Percentiles rank a stretch among this genome's conserved stretches.
Evolutionary conservation across 2,113 vertebrate genomes (phyloP).

Genomic region (Mesembrinibis cayennensis): DNA sequence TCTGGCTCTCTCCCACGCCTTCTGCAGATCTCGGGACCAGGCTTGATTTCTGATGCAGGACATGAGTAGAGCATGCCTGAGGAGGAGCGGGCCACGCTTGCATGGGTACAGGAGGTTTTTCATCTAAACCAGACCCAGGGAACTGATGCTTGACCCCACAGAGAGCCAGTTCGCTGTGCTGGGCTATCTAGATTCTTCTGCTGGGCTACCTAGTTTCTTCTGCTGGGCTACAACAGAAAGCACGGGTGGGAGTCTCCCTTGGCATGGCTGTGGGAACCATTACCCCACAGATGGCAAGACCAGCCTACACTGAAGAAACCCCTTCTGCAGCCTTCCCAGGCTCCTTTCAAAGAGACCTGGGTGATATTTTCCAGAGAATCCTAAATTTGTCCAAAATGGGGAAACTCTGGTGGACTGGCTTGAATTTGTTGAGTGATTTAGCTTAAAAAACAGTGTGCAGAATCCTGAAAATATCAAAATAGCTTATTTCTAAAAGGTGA

Average conservation of each 20-base stretch:
- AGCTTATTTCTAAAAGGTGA: neutral
- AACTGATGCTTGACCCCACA: neutral
- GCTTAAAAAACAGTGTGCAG: neutral
- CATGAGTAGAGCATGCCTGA: neutral
- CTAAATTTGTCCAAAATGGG: neutral
- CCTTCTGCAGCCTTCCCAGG: neutral
- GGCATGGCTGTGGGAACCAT: neutral
- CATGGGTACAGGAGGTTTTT: neutral
- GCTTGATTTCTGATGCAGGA: too few species aligned
- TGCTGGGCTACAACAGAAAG: neutral
- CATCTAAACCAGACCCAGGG: neutral
- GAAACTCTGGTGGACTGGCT: neutral
- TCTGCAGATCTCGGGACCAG: neutral
- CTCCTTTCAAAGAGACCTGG: neutral
- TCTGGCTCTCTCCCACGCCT: neutral
- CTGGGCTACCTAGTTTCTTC: neutral
- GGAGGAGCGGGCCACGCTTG: neutral
- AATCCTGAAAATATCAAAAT: neutral
- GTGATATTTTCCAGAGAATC: neutral
- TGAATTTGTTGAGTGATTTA: neutral
- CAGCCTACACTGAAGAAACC: neutral
- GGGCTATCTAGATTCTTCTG: neutral
- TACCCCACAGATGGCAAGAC: neutral
- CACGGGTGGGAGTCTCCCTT: neutral
- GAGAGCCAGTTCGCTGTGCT: rapidly evolving